Base-by-base conservation (phyloP, 1,140 invertebrate genomes). In the Lordiphosa mommai region DNA sequence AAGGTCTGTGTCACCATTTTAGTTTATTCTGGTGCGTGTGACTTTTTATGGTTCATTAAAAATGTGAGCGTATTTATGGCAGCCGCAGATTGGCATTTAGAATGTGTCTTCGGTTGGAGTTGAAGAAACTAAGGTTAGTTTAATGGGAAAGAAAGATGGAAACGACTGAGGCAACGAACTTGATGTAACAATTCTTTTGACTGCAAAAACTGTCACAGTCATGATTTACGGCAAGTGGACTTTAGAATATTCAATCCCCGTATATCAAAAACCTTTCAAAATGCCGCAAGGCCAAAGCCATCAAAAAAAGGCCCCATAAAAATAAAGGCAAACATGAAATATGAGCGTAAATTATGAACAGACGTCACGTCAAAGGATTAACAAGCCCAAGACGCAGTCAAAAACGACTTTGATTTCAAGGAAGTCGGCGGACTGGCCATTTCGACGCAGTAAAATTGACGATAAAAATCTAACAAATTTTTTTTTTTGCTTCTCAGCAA, bases 11-110 rank as follows among this genome's bases (percentile, higher is more conserved):
- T 70, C 65, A 70, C 66, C 66, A 61, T 52, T 60, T 43, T 58
- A 41, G 47, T 32, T 41, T n/a, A n/a, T 59, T 50, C 41, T 61
- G 47, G 69, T 72, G 77, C 77, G 77, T 82, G 77, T 84, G 77
- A 84, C 77, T 82, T 77, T 82, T 82, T 82, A 82, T 82, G 77
- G 77, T 82, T 84, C 77, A 82, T 82, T 82, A 82, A 82, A 85
- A 77, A 69, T 84, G 72, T 34, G 12, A 47, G 37, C 70, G 61
- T 80, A 80, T 80, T 80, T 80, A 80, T 80, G 80, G 74, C 65
- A 23, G 9, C 30, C 8, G 37, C 17, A 36, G 68, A 79, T 79
- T 72, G 73, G 73, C 73, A 79, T 53, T 63, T 58, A 55, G 59
- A 46, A 61, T 63, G 52, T 40, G 57, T 23, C 13, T 36, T 23